A percentile compares a stretch with the other conserved stretches of the same genome.
These are phyloP conservation scores for Drosophila burlai DNA, from an alignment of 1,140 invertebrate genomes.

Conservation along the genomic window DNA sequence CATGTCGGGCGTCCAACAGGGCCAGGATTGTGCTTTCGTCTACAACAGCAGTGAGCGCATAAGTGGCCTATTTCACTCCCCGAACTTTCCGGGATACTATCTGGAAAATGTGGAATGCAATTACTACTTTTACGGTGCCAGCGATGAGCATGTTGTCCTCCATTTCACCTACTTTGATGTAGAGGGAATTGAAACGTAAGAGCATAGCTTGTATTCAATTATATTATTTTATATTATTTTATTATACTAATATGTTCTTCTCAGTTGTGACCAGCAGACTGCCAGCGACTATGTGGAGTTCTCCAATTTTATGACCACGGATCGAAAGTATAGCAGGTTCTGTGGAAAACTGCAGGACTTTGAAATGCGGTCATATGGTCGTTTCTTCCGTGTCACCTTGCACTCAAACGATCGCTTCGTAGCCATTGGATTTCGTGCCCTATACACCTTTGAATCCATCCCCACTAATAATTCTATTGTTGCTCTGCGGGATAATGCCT, in stretches of 20 bases:
- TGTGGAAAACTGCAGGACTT: constrained; percentile 93
- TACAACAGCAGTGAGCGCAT: constrained; percentile 92
- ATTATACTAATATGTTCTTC: neutral
- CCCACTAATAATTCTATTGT: constrained; percentile 16
- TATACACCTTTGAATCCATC: constrained; percentile 90
- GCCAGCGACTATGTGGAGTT: constrained; percentile 98
- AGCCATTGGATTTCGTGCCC: constrained; percentile 96
- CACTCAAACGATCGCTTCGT: constrained; percentile 96
- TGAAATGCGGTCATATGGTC: constrained; percentile 93
- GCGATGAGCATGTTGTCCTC: constrained; percentile 93
- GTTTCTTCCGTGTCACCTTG: constrained; percentile 97
- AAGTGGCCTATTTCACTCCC: constrained; percentile 94
- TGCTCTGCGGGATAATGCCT: constrained; percentile 72
- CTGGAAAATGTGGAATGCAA: constrained; percentile 96
- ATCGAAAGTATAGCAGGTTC: constrained; percentile 93
- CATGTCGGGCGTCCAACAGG: constrained; percentile 90
- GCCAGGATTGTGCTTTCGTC: constrained; percentile 92
- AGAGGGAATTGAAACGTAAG: constrained; percentile 95
- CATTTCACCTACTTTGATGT: constrained; percentile 96
- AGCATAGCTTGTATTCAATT: constrained; percentile 49
- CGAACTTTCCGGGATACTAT: constrained; percentile 97
- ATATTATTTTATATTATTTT: neutral
- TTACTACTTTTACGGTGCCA: constrained; percentile 95
- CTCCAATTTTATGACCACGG: constrained; percentile 95
- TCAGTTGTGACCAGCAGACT: constrained; percentile 93